Base-by-base conservation (phyloP, 2,797 vertebrate species). In the Melanotaenia boesemani region DNA sequence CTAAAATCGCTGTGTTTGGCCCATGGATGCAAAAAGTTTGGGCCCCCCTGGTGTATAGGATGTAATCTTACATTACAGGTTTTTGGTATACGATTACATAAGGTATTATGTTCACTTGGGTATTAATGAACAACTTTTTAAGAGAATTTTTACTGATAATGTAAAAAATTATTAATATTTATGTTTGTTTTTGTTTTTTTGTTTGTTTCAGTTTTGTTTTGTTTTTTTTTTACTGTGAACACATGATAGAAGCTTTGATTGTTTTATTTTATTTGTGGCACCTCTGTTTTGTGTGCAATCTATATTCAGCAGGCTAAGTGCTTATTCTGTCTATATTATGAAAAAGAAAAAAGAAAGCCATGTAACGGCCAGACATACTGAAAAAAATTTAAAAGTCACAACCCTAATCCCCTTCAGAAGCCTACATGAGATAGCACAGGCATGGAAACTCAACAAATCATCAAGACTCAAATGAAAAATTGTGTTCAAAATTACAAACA, bases 391-490 rank as follows among this genome's bases (percentile, higher is more conserved):
- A 66, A 48, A 39, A 68, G 66, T 74, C 66, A 55, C 57, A 50
- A 28, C 18, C 50, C 74, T 63, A 0, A 67, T 32, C 71, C 62
- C 36, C 46, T 58, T 46, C 10, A 5, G 67, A 67, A 46, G 41
- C 57, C 57, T 76, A 37, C 54, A 5, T 52, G 77, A 67, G 70
- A 76, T 32, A 52, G 4, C 37, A 46, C 59, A 15, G 62, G 36
- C 39, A 30, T 63, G 63, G 59, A 54, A 67, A 75, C 50, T 72
- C 60, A 79, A 79, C 78, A 55, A 78, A 63, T 65, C 22, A 54
- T 30, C 59, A 13, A 39, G 57, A 16, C 67, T 48, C 10, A 74
- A 63, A 72, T 34, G 4, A 37, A 64, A 64, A 56, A 58, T 55
- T 20, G 9, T 12, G 6, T 8, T 5, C 24, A 10, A 6, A 37